These are phyloP conservation scores for Choloepus hoffmanni DNA, from an alignment of 2,113 vertebrate genomes.

Conservation along the genomic window DNA sequence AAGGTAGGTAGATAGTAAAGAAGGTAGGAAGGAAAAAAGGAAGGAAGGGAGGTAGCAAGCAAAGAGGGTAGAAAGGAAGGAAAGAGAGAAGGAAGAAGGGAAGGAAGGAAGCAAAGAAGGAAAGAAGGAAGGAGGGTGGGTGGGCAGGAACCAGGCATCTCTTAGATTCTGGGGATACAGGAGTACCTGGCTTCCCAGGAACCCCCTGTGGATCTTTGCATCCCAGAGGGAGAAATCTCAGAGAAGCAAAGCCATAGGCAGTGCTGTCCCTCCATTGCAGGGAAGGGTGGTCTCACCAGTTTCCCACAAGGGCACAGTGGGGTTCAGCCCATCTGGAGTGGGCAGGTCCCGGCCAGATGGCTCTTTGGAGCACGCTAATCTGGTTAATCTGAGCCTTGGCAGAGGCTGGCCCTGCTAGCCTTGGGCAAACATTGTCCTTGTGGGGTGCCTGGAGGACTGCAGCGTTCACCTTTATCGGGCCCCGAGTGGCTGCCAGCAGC, in stretches of 20 bases:
- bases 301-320: not conserved
- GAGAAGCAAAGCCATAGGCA: not conserved
- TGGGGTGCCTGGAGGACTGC: not conserved
- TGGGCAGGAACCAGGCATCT: not conserved
- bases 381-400: not conserved
- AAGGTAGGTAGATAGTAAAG: not conserved
- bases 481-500: not conserved
- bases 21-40: too few relatives aligned
- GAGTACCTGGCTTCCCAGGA: too few relatives aligned
- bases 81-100: not conserved
- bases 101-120: not conserved
- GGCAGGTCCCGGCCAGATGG: not conserved
- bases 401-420: conserved; percentile 10
- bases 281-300: not conserved
- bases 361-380: not conserved
- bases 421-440: not conserved
- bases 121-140: too few relatives aligned
- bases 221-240: not conserved
- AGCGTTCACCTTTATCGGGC: not conserved
- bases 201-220: not conserved
- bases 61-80: not conserved
- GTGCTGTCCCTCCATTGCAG: too few relatives aligned
- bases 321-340: not conserved
- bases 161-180: not conserved
- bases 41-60: not conserved